Evolutionary conservation across 2,113 vertebrate genomes (phyloP), one percentile per base, ranked within the genome.

Genomic region (Neolamprologus caudopunctatus): DNA sequence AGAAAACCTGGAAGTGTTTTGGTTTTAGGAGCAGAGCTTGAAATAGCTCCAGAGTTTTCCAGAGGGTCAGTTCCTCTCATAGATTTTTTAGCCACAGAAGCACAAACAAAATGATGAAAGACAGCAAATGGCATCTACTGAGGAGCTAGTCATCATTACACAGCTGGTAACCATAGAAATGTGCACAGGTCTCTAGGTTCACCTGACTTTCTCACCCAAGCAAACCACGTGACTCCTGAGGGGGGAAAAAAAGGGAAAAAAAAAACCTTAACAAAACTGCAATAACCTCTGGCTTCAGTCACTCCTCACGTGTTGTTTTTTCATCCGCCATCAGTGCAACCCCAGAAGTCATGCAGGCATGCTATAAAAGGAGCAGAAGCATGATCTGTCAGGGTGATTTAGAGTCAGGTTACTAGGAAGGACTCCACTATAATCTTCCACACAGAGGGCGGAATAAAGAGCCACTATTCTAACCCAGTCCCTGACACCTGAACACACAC

Each of bases 1-100:
- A 85, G 87, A 95, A 96, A 96, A 96, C 92, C 92, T 90, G 87
- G 80, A 93, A 89, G 92, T 93, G 92, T 94, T 96, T 94, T 91
- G 90, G 92, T 88, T 90, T 81, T 82, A 71, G 84, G 80, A 91
- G 85, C 79, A n/a, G 68, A 80, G 87, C 93, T 95, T 58, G 84
- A 96, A 96, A 96, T 96, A 96, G 93, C 90, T 82, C 58, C 37
- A 35, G 85, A 88, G 45, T 89, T 94, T 95, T 93, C 91, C 91
- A 85, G 51, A 87, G 90, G 92, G 92, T 87, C 85, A 83, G 91
- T 89, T 93, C 81, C 66, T 87, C 84, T 91, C 88, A 71, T 63
- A 83, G 58, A 51, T 78, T 16, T 19, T 85, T 85, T 83, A 89
- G 91, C 94, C 94, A 89, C 94, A 82, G 89, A 68, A 93, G 89